These are phyloP conservation scores for Aspidoscelis tigris DNA, from an alignment of 2,113 vertebrate species.

Conservation along the genomic window DNA sequence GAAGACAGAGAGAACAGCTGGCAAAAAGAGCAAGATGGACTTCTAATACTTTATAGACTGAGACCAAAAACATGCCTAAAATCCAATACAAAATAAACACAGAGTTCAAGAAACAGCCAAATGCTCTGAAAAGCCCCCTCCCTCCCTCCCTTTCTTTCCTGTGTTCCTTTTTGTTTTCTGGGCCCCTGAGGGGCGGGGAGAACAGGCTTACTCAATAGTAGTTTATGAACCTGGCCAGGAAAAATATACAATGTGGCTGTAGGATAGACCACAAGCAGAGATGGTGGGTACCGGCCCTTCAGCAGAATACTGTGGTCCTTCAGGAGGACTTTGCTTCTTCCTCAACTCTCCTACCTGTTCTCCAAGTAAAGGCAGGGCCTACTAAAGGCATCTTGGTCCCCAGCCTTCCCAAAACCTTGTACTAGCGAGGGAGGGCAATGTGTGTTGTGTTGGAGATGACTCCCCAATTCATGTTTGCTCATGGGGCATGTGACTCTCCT, in stretches of 20 bases:
- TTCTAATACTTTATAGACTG: too few relatives aligned
- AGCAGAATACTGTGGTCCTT: background rate
- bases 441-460: background rate
- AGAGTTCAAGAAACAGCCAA: too few relatives aligned
- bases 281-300: background rate
- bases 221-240: too few relatives aligned
- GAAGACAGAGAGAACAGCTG: too few relatives aligned
- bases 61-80: too few relatives aligned
- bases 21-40: too few relatives aligned
- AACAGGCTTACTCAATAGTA: too few relatives aligned
- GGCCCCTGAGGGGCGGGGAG: too few relatives aligned
- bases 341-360: background rate
- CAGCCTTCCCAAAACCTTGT: background rate
- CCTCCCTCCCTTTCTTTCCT: too few relatives aligned
- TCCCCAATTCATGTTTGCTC: conserved; percentile 1
- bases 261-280: background rate
- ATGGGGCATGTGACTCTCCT: background rate
- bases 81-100: too few relatives aligned
- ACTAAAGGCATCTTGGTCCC: background rate
- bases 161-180: too few relatives aligned
- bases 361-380: background rate
- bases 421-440: background rate
- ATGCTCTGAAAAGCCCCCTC: too few relatives aligned
- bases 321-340: background rate
- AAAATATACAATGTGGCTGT: background rate